phyloP scores from a whole-genome alignment of 2,888 invertebrate species.

The Escarpia spicata region DNA sequence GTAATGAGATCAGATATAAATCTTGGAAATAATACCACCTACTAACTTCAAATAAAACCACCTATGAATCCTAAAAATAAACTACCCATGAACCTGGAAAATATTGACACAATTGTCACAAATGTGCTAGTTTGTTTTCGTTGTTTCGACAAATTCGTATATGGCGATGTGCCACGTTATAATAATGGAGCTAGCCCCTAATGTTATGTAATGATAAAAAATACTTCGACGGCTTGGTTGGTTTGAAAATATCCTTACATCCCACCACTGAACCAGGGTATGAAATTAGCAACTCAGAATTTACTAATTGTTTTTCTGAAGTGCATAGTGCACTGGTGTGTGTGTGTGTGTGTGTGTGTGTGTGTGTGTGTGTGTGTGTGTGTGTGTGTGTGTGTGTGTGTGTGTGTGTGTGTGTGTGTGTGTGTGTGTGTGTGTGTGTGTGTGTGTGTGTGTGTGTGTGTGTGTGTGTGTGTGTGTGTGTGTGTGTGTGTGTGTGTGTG shows the following conservation, averaged over 20 bases:
- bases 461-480: background rate
- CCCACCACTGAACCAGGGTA: no score
- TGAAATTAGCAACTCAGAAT: background rate
- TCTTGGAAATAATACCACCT: no score
- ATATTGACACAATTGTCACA: no score
- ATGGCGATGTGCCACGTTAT: no score
- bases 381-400: background rate
- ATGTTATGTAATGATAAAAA: background rate
- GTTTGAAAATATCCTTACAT: background rate
- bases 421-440: background rate
- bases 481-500: background rate
- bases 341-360: background rate
- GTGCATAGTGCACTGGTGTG: background rate
- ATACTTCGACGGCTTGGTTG: no score
- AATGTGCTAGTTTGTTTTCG: no score
- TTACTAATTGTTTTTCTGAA: background rate
- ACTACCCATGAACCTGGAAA: no score
- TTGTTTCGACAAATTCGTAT: no score
- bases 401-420: background rate
- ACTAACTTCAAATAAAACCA: no score
- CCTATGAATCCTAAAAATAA: no score
- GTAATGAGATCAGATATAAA: no score
- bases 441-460: background rate
- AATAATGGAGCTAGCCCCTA: background rate
- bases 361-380: background rate